Conservation (phyloP, 2,797 vertebrate genomes). For the Sarcoramphus papa region DNA sequence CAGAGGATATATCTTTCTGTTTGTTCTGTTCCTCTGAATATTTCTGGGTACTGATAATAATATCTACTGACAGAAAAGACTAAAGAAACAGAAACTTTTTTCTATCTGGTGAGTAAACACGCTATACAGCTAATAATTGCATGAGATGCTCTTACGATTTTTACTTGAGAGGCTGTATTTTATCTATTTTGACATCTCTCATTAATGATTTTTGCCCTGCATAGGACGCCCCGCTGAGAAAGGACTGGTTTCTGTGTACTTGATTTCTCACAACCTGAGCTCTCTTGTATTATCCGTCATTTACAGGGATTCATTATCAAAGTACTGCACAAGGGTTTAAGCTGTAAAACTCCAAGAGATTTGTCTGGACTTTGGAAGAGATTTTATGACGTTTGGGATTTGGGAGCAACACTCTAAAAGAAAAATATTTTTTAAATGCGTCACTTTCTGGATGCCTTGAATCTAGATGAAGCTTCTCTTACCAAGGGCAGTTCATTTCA, state of each 20-base stretch:
- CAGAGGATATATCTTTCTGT: not conserved
- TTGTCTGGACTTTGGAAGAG: not conserved
- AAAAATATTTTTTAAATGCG: not conserved
- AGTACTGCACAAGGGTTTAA: not conserved
- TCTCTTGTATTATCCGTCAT: not conserved
- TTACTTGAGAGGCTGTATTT: not conserved
- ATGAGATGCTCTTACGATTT: not conserved
- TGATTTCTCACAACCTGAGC: not conserved
- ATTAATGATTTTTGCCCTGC: not conserved
- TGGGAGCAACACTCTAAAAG: not conserved
- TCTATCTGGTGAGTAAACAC: not conserved
- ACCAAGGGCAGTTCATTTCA: not conserved
- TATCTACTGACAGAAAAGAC: not conserved
- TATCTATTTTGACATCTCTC: not conserved
- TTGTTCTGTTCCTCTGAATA: not conserved
- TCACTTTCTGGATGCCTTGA: not conserved
- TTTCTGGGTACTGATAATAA: not conserved
- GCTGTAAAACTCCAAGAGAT: not conserved
- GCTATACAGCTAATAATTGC: not conserved
- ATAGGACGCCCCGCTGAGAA: not conserved
- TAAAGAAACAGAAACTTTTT: not conserved
- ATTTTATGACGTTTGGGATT: not conserved
- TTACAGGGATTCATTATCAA: conserved; percentile 11
- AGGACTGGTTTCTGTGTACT: not conserved
- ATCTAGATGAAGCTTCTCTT: not conserved